These are phyloP conservation scores for Pipa parva DNA, from an alignment of 2,113 vertebrate genomes.

Conservation along the genomic window DNA sequence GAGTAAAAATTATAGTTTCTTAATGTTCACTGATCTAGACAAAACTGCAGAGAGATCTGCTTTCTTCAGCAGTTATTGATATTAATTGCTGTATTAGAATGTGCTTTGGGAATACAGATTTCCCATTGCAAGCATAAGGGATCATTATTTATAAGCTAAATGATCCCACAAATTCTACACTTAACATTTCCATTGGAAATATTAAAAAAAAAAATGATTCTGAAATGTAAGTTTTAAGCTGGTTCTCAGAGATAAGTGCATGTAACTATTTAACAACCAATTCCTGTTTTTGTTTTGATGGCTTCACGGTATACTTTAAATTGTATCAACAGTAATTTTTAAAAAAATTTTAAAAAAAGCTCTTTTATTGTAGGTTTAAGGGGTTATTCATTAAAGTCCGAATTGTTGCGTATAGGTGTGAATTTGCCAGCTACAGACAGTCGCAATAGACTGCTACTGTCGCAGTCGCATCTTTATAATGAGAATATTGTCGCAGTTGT, in stretches of 20 bases:
- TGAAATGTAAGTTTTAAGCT: slow-evolving; percentile 7
- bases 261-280: background rate
- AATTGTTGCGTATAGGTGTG: too few relatives aligned
- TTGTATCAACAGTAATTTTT: too few relatives aligned
- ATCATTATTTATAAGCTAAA: slow-evolving; percentile 72
- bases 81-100: slow-evolving; percentile 73
- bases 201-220: slow-evolving; percentile 43
- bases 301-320: too few relatives aligned
- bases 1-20: slow-evolving; percentile 54
- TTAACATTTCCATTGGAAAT: slow-evolving; percentile 67
- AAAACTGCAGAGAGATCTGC: slow-evolving; percentile 56
- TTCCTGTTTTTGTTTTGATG: too few relatives aligned
- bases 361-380: too few relatives aligned
- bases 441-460: too few relatives aligned
- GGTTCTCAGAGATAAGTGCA: background rate
- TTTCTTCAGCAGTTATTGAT: slow-evolving; percentile 69
- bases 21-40: slow-evolving; percentile 61
- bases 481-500: too few relatives aligned
- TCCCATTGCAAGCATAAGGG: slow-evolving; percentile 66
- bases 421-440: too few relatives aligned
- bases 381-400: too few relatives aligned
- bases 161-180: slow-evolving; percentile 66
- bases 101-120: slow-evolving; percentile 63
- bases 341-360: too few relatives aligned
- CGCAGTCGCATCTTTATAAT: too few relatives aligned